phyloP scores from a whole-genome alignment of 2,797 vertebrate species.

The Acomys russatus region DNA sequence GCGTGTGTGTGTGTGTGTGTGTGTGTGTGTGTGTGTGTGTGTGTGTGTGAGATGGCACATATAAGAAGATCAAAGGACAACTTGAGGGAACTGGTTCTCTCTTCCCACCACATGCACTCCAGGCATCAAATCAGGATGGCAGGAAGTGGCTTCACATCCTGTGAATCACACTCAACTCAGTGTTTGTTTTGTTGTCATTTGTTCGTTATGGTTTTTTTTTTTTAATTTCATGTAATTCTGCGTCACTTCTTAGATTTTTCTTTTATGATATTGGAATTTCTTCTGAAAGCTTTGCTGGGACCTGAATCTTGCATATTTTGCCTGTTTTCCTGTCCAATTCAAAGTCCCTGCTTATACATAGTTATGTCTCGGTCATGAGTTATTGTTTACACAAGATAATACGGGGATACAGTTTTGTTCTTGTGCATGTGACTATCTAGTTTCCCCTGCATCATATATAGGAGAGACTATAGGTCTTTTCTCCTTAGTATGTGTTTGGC shows the following conservation, averaged over 20 bases:
- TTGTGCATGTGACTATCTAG: neutral
- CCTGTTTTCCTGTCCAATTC: neutral
- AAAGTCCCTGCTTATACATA: no score
- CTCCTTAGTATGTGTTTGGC: neutral
- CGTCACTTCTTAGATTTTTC: neutral
- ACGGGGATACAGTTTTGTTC: neutral
- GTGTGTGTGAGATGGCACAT: neutral
- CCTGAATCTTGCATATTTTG: neutral
- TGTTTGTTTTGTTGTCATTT: neutral
- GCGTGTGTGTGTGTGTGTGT: no score
- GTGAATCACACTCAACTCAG: fast-evolving
- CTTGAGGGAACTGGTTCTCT: neutral
- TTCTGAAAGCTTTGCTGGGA: neutral
- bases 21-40: neutral
- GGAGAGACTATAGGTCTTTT: neutral
- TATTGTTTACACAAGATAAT: neutral
- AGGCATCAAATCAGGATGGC: no score
- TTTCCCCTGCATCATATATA: neutral
- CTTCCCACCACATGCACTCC: neutral
- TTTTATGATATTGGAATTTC: neutral
- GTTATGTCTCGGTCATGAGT: neutral
- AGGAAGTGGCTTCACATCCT: neutral
- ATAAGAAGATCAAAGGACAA: neutral
- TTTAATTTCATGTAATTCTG: neutral
- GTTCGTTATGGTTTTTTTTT: neutral